Base-by-base conservation (phyloP, 2,113 vertebrate genomes). In the Emberiza fucata region DNA sequence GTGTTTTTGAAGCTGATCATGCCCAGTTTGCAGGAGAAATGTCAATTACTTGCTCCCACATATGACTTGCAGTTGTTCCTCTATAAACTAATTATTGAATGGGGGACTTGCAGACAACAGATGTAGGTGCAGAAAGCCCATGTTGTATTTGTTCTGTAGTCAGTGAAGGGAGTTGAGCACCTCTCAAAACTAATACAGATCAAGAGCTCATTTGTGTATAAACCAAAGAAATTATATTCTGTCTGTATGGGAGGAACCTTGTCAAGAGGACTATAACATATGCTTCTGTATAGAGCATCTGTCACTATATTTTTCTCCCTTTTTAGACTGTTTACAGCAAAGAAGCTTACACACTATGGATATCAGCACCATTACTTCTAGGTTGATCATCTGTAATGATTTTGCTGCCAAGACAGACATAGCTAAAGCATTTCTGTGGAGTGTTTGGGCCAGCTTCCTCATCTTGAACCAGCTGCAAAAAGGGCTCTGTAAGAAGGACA, bases 221-320 rank as follows among this genome's bases (percentile, higher is more conserved):
- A 95, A 90, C 29, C 59, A 80, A 76, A 86, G 10, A 79, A 92
- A 80, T 61, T 16, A 20, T 86, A 42, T 54, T 80, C 63, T 81
- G 20, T 69, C 65, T 94, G 25, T 28, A 60, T 84, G 28, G 61
- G 47, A 68, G 81, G 88, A 92, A 48, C 17, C 29, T 93, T 91
- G 87, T 65, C 61, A 68, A 87, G 77, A 87, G 37, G 17, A 39
- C 22, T 68, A 72, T 85, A 95, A 69, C 81, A 72, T 92, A 95
- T 84, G 84, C 23, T 95, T 92, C 70, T 76, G 39, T 81, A 57
- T 22, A 69, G 44, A 92, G 77, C 86, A 95, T 92, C 86, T 95
- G 77, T 84, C 69, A 78, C 71, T 84, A 1, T 57, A 50, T 88
- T 94, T 90, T 86, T 73, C 24, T 90, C 44, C 57, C 33, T 45